Evolutionary conservation across 1,140 invertebrate species (phyloP).

Genomic region (Conopomorpha cramerella): DNA sequence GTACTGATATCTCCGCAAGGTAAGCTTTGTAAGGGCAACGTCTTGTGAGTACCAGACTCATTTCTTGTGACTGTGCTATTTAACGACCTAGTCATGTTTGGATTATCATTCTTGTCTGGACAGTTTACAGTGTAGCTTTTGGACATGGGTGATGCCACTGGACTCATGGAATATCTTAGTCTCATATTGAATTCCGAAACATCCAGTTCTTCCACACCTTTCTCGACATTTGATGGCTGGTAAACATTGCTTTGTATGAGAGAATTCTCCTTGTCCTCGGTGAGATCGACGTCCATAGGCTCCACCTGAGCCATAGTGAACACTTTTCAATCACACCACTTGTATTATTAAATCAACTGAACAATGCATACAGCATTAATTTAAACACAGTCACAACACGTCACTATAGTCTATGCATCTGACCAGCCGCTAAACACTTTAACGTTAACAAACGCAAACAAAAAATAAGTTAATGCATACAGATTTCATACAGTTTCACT

Average conservation of each 20-base stretch:
- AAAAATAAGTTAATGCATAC: slow-evolving; percentile 43
- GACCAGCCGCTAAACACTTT: slow-evolving; percentile 7
- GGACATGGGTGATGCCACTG: slow-evolving; percentile 39
- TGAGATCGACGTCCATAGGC: slow-evolving; percentile 38
- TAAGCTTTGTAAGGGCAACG: slow-evolving; percentile 25
- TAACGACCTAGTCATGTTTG: slow-evolving; percentile 14
- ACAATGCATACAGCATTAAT: background rate
- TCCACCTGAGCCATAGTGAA: slow-evolving; percentile 38
- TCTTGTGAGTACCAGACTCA: slow-evolving; percentile 23
- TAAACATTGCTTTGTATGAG: slow-evolving; percentile 35
- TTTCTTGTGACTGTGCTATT: slow-evolving; percentile 11
- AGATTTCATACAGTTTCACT: slow-evolving; percentile 40
- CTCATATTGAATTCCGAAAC: slow-evolving; percentile 48
- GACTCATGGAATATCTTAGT: slow-evolving; percentile 39
- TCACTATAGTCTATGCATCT: slow-evolving; percentile 3
- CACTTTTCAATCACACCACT: slow-evolving; percentile 9
- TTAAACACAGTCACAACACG: slow-evolving; percentile 1
- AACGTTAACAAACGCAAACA: slow-evolving; percentile 17
- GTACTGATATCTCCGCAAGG: slow-evolving; percentile 16
- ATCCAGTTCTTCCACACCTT: slow-evolving; percentile 45
- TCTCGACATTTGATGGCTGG: slow-evolving; percentile 32
- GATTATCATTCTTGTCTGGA: slow-evolving; percentile 19
- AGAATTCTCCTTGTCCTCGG: slow-evolving; percentile 45
- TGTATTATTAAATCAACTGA: slow-evolving; percentile 1
- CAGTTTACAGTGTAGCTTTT: slow-evolving; percentile 32